phyloP scores from a whole-genome alignment of 2,113 vertebrate genomes.

The Thermophis baileyi region DNA sequence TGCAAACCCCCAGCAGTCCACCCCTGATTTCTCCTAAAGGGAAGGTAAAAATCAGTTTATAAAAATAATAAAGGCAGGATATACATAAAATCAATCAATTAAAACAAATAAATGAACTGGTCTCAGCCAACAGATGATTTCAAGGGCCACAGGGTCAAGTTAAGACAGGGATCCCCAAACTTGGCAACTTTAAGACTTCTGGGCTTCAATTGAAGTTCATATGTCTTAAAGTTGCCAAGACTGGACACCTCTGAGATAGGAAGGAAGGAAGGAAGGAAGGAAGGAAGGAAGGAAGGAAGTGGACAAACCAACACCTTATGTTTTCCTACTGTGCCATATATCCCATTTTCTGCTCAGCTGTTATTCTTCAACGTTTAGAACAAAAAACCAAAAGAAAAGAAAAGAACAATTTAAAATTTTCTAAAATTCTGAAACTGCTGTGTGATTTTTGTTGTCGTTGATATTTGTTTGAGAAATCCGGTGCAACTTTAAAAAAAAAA shows the following conservation, averaged over 20 bases:
- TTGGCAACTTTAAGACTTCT: neutral
- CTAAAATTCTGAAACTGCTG: slow-evolving; percentile 58
- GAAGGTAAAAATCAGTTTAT: neutral
- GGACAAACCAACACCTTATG: slow-evolving; percentile 12
- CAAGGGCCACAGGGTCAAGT: neutral
- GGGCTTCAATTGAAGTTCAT: neutral
- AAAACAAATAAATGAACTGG: neutral
- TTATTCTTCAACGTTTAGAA: neutral
- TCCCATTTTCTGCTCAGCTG: neutral
- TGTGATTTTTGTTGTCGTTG: slow-evolving; percentile 46
- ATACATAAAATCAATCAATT: neutral
- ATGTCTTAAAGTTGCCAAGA: neutral
- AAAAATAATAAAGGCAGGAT: neutral
- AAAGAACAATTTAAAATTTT: neutral
- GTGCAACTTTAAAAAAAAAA: slow-evolving; percentile 52
- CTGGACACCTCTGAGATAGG: neutral
- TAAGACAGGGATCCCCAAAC: neutral
- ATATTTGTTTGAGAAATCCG: slow-evolving; percentile 66
- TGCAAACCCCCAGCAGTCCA: too few species aligned
- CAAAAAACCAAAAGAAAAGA: neutral
- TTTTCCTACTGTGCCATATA: neutral
- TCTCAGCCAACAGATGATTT: neutral
- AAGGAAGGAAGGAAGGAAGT: neutral
- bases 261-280: neutral
- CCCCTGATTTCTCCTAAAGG: neutral